These are phyloP conservation scores for Chrysomela aeneicollis DNA, from an alignment of 2,888 invertebrate species.

Conservation along the genomic window DNA sequence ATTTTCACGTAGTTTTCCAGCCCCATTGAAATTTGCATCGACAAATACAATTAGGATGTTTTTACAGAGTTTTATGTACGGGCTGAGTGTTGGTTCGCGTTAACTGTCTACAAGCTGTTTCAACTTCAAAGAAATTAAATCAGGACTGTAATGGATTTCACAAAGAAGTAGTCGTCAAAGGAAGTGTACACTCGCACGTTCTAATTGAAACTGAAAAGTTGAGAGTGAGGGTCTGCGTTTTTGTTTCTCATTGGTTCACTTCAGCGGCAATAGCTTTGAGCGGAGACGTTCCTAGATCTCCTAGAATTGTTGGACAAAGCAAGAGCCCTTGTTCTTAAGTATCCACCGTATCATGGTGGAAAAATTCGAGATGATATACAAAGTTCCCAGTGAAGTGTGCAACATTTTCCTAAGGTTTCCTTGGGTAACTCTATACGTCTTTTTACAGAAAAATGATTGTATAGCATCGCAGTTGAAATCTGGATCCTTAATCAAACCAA, in stretches of 20 bases:
- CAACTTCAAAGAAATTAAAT: constrained; percentile 41
- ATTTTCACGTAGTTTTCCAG: constrained; percentile 23
- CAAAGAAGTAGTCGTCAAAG: constrained; percentile 37
- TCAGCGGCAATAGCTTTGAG: neutral
- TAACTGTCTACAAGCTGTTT: constrained; percentile 38
- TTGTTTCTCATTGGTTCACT: constrained; percentile 1
- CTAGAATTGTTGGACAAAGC: neutral
- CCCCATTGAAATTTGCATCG: constrained; percentile 45
- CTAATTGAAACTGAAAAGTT: constrained; percentile 19
- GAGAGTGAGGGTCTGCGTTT: constrained; percentile 12
- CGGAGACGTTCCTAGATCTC: neutral
- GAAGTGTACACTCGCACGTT: constrained; percentile 21
- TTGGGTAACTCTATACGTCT: too few species aligned
- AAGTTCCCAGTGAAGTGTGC: too few species aligned
- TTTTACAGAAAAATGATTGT: too few species aligned
- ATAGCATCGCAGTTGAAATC: too few species aligned
- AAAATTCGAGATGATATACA: too few species aligned
- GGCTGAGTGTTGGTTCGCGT: constrained; percentile 40
- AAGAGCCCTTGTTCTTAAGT: neutral
- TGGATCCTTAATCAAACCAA: too few species aligned
- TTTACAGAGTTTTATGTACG: constrained; percentile 40
- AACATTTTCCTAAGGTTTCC: too few species aligned
- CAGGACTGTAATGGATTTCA: constrained; percentile 38
- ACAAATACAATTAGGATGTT: constrained; percentile 45
- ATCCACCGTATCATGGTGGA: too few species aligned